A percentile compares a stretch with the other conserved stretches of the same genome.
Conservation (phyloP, 2,797 vertebrate species). For the Petrocephalus schoutedeni region DNA sequence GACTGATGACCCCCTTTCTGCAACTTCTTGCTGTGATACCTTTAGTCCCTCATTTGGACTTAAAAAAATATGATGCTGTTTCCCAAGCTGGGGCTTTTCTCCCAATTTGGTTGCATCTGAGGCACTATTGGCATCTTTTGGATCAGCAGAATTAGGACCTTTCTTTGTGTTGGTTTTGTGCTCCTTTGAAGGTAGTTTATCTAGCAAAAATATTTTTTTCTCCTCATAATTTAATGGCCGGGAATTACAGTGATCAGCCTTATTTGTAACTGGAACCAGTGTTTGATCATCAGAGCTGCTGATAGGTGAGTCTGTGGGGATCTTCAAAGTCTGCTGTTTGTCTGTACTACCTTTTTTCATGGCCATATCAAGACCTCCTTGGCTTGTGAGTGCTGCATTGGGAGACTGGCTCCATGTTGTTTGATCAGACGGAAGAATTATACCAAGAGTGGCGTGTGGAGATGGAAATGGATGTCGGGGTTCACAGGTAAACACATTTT, state of each 20-base stretch:
- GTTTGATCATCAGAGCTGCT: background rate
- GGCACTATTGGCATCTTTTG: constrained; percentile 6
- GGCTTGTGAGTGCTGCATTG: background rate
- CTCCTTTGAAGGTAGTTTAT: background rate
- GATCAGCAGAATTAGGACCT: constrained; percentile 20
- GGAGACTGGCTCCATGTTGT: background rate
- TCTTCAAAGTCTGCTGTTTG: background rate
- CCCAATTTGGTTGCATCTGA: background rate
- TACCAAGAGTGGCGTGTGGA: background rate
- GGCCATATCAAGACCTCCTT: background rate
- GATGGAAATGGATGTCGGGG: background rate
- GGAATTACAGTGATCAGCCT: background rate
- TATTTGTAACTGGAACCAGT: background rate
- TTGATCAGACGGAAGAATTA: background rate
- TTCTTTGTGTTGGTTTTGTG: constrained; percentile 17
- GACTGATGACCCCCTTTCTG: constrained; percentile 22
- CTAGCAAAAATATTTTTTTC: background rate
- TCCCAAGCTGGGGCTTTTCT: constrained; percentile 5
- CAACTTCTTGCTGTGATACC: background rate
- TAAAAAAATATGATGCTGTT: constrained; percentile 24
- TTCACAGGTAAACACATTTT: background rate
- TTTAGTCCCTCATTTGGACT: constrained; percentile 29
- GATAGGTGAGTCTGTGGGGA: background rate
- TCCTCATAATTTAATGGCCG: background rate
- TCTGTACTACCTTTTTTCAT: background rate